phyloP scores from a whole-genome alignment of 2,113 vertebrate genomes.

The Dasyornis broadbenti region DNA sequence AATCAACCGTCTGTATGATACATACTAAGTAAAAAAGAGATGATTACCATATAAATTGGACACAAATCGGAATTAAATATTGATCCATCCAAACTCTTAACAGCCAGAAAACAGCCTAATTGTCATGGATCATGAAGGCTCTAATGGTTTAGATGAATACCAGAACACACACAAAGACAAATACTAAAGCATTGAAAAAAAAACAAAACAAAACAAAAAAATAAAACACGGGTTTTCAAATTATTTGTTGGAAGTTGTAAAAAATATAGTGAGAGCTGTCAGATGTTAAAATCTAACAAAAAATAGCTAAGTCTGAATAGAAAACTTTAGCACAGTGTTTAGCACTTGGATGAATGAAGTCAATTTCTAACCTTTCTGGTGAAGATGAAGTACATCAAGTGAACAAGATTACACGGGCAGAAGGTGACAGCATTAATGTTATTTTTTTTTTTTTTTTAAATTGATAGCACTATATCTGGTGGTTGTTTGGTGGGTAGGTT shows the following conservation, averaged over 20 bases:
- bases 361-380: background rate
- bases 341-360: background rate
- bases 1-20: background rate
- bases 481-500: background rate
- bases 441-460: background rate
- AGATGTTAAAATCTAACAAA: background rate
- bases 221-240: background rate
- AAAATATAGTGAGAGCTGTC: background rate
- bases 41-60: background rate
- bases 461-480: background rate
- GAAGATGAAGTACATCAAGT: background rate
- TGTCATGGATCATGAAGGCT: background rate
- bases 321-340: background rate
- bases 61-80: conserved; percentile 21
- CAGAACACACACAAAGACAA: background rate
- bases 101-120: background rate
- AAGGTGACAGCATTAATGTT: background rate
- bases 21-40: background rate
- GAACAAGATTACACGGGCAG: background rate
- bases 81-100: background rate
- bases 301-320: background rate
- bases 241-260: background rate
- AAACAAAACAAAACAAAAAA: too few species aligned
- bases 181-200: background rate
- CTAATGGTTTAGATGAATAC: background rate